phyloP scores from a whole-genome alignment of 64 coral and sea anemone species.

The Porites lutea region DNA sequence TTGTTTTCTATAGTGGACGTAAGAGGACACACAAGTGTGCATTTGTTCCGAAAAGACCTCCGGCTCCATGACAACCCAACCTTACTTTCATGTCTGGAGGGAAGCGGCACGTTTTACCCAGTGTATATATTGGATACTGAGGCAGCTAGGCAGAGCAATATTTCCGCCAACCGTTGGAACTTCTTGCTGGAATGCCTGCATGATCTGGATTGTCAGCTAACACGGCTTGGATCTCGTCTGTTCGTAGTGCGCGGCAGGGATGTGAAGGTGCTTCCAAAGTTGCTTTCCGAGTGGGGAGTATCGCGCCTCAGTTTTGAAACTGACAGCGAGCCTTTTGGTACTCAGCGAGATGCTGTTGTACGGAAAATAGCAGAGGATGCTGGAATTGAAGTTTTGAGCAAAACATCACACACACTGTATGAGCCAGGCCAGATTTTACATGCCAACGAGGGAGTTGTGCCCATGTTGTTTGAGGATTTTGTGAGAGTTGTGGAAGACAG shows the following conservation, averaged over 20 bases:
- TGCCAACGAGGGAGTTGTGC: constrained; percentile 9
- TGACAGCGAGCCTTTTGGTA: constrained; percentile 74
- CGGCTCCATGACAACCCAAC: constrained; percentile 87
- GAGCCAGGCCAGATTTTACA: constrained; percentile 63
- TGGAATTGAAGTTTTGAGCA: constrained; percentile 66
- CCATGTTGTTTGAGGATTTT: constrained; percentile 51
- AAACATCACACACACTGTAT: constrained; percentile 70
- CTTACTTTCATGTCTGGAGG: constrained; percentile 37
- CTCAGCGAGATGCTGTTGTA: constrained; percentile 56
- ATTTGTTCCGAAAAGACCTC: constrained; percentile 88
- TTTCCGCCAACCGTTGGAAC: constrained; percentile 78
- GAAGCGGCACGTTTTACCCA: constrained; percentile 56
- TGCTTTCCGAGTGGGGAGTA: constrained; percentile 61
- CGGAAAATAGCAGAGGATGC: constrained; percentile 51
- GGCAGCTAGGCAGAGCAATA: constrained; percentile 50
- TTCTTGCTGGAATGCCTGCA: constrained; percentile 68
- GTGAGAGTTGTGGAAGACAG: background rate
- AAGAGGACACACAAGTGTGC: constrained; percentile 56
- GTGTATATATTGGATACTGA: constrained; percentile 68
- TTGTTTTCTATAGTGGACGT: background rate
- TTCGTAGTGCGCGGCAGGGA: constrained; percentile 67
- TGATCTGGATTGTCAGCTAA: constrained; percentile 48
- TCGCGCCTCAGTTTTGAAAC: constrained; percentile 69
- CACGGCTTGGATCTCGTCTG: constrained; percentile 61
- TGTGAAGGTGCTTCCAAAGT: constrained; percentile 55